Percentiles rank a stretch among this genome's conserved stretches.
Evolutionary conservation across 2,797 vertebrate species (phyloP).

Genomic region (Otus scops): DNA sequence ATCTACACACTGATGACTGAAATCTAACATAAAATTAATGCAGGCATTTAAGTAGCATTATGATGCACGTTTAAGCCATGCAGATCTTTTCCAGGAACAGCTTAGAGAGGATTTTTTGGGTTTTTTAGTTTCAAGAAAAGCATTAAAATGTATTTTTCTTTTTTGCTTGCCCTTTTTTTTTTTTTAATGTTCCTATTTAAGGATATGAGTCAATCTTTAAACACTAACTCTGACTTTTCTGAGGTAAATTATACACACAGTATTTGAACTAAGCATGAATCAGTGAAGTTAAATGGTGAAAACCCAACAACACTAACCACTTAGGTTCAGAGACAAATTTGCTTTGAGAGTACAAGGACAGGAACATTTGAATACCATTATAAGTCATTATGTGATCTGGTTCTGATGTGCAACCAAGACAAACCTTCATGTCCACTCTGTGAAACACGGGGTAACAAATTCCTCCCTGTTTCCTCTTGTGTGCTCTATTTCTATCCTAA

Average conservation of each 20-base stretch:
- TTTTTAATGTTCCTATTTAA: background rate
- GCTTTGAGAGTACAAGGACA: background rate
- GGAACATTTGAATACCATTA: background rate
- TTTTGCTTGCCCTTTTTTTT: background rate
- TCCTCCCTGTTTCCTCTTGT: background rate
- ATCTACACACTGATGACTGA: background rate
- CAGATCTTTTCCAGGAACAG: conserved; percentile 1
- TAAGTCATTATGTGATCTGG: background rate
- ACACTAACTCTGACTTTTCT: background rate
- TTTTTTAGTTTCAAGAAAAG: background rate
- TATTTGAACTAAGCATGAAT: background rate
- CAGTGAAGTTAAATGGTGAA: background rate
- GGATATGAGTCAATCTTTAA: background rate
- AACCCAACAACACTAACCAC: background rate
- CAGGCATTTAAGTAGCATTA: conserved; percentile 2
- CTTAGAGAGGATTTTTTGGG: background rate
- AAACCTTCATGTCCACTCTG: accelerated
- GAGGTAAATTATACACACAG: background rate
- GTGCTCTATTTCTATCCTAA: background rate
- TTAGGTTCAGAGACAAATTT: background rate
- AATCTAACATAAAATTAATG: conserved; percentile 43
- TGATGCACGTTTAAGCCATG: conserved; percentile 18
- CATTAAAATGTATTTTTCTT: background rate
- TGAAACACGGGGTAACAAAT: background rate
- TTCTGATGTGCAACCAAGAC: background rate